Percentiles rank a stretch among this genome's conserved stretches.
Evolutionary conservation across 2,888 invertebrate genomes (phyloP).

Genomic region (Graphium colonna): DNA sequence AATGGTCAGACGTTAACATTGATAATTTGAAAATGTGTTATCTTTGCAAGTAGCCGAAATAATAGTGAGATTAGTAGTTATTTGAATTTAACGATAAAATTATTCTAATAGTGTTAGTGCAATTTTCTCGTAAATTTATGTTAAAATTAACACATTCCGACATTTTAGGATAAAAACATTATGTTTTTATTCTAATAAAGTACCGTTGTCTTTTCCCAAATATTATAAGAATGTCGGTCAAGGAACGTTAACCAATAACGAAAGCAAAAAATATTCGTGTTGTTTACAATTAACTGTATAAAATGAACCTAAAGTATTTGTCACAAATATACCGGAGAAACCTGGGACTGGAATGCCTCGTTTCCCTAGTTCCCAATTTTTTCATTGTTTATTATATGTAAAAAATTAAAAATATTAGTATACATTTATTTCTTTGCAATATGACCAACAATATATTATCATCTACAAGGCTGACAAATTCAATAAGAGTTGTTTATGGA

Average conservation of each 20-base stretch:
- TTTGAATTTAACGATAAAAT: no score
- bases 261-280: neutral
- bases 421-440: constrained; percentile 14
- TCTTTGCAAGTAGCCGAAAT: no score
- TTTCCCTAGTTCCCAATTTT: no score
- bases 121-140: no score
- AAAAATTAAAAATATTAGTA: constrained; percentile 5
- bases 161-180: no score
- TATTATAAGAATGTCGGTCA: constrained; percentile 12
- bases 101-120: no score
- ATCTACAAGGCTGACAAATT: neutral
- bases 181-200: no score
- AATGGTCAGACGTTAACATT: no score
- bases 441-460: neutral
- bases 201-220: constrained; percentile 8
- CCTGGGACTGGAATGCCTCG: neutral
- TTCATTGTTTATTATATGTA: neutral
- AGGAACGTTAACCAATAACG: neutral
- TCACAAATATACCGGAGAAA: neutral
- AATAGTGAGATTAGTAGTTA: no score
- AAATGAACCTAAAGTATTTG: neutral
- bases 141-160: no score
- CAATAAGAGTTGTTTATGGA: neutral
- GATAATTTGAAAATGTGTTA: no score
- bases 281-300: neutral